Evolutionary conservation across 2,113 vertebrate genomes (phyloP).

Genomic region (Phrynocephalus versicolor): DNA sequence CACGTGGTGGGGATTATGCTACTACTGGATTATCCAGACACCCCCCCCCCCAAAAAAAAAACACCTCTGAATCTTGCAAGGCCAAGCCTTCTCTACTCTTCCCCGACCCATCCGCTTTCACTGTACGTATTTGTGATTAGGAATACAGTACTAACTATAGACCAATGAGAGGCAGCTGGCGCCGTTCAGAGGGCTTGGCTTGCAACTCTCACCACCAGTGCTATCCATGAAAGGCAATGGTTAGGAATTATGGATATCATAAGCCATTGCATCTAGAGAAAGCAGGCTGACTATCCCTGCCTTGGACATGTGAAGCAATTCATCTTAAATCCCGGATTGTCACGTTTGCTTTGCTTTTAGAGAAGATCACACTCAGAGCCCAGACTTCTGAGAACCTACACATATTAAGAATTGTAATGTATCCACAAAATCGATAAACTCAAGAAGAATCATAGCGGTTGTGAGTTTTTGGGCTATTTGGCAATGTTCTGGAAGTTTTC

Average conservation of each 20-base stretch:
- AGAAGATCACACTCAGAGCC: background rate
- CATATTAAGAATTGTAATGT: background rate
- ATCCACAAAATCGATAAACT: background rate
- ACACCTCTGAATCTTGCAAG: background rate
- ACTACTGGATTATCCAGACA: background rate
- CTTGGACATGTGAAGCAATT: background rate
- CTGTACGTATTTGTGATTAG: background rate
- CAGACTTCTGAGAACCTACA: background rate
- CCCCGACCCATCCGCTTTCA: background rate
- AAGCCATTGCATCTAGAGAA: background rate
- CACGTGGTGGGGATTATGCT: background rate
- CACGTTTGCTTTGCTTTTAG: background rate
- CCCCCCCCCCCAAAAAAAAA: too few relatives aligned
- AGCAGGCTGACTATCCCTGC: background rate
- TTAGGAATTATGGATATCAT: background rate
- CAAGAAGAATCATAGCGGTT: too few relatives aligned
- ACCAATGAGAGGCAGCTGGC: background rate
- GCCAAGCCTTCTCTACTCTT: background rate
- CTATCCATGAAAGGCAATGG: background rate
- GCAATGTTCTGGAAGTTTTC: too few relatives aligned
- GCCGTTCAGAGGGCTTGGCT: too few relatives aligned
- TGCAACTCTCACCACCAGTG: background rate
- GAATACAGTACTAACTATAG: background rate
- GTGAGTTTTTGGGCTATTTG: too few relatives aligned
- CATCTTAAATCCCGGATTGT: too few relatives aligned